These are phyloP conservation scores for Phenacoccus solenopsis DNA, from an alignment of 1,140 invertebrate species.

Conservation along the genomic window DNA sequence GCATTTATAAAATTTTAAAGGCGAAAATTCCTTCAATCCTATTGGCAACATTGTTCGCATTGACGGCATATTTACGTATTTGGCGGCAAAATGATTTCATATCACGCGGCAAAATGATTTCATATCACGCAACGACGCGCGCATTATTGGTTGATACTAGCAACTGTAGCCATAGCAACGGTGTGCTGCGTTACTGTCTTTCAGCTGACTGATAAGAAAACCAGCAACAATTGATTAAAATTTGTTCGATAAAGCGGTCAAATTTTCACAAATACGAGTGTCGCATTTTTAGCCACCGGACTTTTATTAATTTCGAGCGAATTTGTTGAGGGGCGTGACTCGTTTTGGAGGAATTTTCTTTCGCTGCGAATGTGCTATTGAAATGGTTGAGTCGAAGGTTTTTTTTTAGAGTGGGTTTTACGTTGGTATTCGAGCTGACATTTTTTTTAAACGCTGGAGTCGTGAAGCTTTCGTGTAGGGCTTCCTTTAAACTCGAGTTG, in stretches of 20 bases:
- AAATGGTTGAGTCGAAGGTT: background rate
- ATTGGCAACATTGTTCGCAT: background rate
- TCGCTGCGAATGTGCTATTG: too few species aligned
- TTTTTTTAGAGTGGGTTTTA: background rate
- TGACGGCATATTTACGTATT: background rate
- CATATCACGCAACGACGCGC: background rate
- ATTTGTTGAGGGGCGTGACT: too few species aligned
- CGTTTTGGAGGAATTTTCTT: too few species aligned
- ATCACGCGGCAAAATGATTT: slow-evolving; percentile 1
- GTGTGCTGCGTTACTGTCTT: background rate
- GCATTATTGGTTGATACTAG: background rate
- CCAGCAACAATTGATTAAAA: background rate
- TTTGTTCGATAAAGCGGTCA: background rate
- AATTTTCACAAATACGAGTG: background rate
- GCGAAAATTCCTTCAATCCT: too few species aligned
- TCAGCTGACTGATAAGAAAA: slow-evolving; percentile 1
- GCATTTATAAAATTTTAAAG: too few species aligned
- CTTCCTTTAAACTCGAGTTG: too few species aligned
- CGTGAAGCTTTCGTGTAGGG: too few species aligned
- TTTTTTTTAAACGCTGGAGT: too few species aligned
- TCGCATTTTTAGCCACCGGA: background rate
- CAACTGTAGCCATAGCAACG: background rate
- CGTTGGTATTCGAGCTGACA: too few species aligned
- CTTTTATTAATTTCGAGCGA: too few species aligned
- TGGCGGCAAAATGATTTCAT: slow-evolving; percentile 1